Evolutionary conservation across 2,888 invertebrate species (phyloP), one percentile per base, ranked within the genome.

Genomic region (Odontomyia ornata): DNA sequence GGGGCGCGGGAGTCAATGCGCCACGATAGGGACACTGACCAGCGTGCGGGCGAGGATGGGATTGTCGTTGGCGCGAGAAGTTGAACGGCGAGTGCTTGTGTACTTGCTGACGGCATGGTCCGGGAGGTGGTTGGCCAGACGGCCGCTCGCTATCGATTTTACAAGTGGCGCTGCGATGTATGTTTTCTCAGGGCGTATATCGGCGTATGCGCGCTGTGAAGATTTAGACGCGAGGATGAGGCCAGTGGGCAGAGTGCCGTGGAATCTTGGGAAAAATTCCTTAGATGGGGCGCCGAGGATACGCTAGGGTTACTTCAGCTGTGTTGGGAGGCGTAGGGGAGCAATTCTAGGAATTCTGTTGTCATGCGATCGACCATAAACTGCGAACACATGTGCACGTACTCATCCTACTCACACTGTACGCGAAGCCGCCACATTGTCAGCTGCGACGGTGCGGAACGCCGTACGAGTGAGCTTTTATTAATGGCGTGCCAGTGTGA

Each of bases 341-440:
- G 2, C 1, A 72, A 72, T 72, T 72, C 72, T 52, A n/a, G 57
- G 72, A 75, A 75, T 75, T 62, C 62, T 36, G 79, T 79, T 69
- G 79, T 77, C 77, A 79, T 76, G 79, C 77, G 79, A 71, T 76
- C 77, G 77, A 43, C 79, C 75, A 79, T 79, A 79, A 79, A 79
- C 73, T 76, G 69, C 30, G 23, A 47, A 73, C 75, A 76, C 71
- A 69, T 57, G 60, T 47, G 72, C 76, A 76, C 73, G 65, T 56
- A 76, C 56, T 71, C 43, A 36, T 36, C 36, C 36, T 36, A 36
- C 36, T 36, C 57, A 25, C 60, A 46, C 56, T 43, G 13, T 21
- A 69, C 47, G 43, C n/a, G 36, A 36, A 36, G 36, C 36, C 36
- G 69, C 46, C 69, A 69, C 69, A 47, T 69, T 69, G 69, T 69